phyloP scores from a whole-genome alignment of 2,113 vertebrate genomes.

The Nicator chloris region DNA sequence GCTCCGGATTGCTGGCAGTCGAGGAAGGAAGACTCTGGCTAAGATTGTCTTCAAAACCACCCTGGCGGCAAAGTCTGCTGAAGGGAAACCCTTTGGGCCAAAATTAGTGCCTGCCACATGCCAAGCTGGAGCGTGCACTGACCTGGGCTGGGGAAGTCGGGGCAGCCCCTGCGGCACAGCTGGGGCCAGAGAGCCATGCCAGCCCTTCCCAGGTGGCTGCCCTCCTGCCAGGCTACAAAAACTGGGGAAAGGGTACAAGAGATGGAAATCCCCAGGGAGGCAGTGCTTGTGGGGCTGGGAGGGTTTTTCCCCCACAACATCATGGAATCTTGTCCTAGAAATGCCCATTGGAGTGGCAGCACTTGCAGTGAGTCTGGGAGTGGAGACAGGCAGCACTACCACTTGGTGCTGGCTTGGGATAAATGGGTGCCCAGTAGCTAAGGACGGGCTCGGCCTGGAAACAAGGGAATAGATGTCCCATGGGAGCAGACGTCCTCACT shows the following conservation, averaged over 20 bases:
- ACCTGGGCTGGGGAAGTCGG: background rate
- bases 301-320: fast-evolving
- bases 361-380: too few relatives aligned
- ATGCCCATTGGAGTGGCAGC: fast-evolving
- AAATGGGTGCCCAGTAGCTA: background rate
- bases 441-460: background rate
- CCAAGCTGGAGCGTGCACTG: background rate
- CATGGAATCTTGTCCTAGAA: background rate
- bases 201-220: background rate
- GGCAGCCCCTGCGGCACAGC: background rate
- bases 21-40: conserved; percentile 36
- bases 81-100: conserved; percentile 52
- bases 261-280: background rate
- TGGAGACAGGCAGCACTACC: fast-evolving
- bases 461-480: background rate
- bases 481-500: background rate
- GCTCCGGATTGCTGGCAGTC: background rate
- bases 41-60: conserved; percentile 51
- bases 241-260: background rate
- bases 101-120: conserved; percentile 12
- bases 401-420: background rate
- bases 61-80: background rate
- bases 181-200: background rate
- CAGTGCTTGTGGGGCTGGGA: fast-evolving
- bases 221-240: background rate